phyloP scores from a whole-genome alignment of 2,888 invertebrate genomes.

The Phaonia tiefii region DNA sequence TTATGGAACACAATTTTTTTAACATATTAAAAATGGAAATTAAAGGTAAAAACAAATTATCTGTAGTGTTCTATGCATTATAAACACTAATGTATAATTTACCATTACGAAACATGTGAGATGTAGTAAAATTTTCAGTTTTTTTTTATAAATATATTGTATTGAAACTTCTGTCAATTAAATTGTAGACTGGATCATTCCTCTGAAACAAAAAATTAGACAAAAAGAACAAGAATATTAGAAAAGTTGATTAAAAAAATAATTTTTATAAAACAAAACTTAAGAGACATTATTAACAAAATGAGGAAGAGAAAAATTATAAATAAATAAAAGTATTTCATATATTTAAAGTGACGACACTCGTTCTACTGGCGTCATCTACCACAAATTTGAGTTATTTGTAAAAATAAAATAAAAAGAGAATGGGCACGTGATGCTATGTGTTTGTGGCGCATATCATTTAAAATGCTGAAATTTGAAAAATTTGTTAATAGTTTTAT shows the following conservation, averaged over 20 bases:
- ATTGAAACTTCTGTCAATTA: slow-evolving; percentile 81
- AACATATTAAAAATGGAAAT: slow-evolving; percentile 12
- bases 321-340: slow-evolving; percentile 23
- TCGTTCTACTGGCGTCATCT: neutral
- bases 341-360: neutral
- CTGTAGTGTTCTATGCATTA: slow-evolving; percentile 47
- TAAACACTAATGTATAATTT: slow-evolving; percentile 29
- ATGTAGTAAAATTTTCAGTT: slow-evolving; percentile 21
- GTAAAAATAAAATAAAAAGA: too few relatives aligned
- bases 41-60: slow-evolving; percentile 6
- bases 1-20: slow-evolving; percentile 38
- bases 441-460: slow-evolving; percentile 16
- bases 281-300: slow-evolving; percentile 3
- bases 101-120: slow-evolving; percentile 5
- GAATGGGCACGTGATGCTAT: neutral
- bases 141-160: slow-evolving; percentile 63
- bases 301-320: slow-evolving; percentile 21
- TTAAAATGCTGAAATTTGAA: slow-evolving; percentile 8
- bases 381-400: too few relatives aligned
- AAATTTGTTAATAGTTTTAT: slow-evolving; percentile 10
- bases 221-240: slow-evolving; percentile 30
- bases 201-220: slow-evolving; percentile 55
- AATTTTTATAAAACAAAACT: slow-evolving; percentile 45
- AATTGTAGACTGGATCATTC: slow-evolving; percentile 80
- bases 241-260: slow-evolving; percentile 32